phyloP scores from a whole-genome alignment of 1,140 invertebrate species.

The Hylyphantes graminicola region DNA sequence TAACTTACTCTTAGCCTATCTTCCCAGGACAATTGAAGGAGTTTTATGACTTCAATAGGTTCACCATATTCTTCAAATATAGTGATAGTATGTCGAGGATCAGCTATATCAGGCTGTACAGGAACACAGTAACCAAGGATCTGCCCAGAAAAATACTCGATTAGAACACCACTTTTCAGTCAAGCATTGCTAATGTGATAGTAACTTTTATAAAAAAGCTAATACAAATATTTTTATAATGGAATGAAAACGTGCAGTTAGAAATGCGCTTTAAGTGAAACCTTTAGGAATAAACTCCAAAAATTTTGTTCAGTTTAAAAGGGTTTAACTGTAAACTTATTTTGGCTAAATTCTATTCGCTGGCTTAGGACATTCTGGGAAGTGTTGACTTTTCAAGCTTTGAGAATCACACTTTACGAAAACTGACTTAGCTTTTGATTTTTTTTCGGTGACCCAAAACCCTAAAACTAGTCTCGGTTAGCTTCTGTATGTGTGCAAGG shows the following conservation, averaged over 20 bases:
- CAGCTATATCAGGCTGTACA: slow-evolving; percentile 58
- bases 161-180: neutral
- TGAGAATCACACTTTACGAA: too few species aligned
- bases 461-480: too few species aligned
- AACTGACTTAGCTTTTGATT: too few species aligned
- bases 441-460: too few species aligned
- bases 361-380: too few species aligned
- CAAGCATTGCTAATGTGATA: neutral
- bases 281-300: neutral
- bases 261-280: neutral
- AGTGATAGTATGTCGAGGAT: slow-evolving; percentile 64
- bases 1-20: slow-evolving; percentile 68
- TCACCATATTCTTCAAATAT: slow-evolving; percentile 71
- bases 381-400: too few species aligned
- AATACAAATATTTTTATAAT: neutral
- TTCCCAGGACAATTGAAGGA: slow-evolving; percentile 71
- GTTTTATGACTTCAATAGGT: slow-evolving; percentile 68
- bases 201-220: neutral
- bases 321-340: too few species aligned
- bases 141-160: slow-evolving; percentile 54
- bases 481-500: too few species aligned
- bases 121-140: slow-evolving; percentile 67
- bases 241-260: neutral
- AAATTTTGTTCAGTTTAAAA: too few species aligned
- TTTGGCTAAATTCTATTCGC: too few species aligned